Evolutionary conservation across 2,888 invertebrate genomes (phyloP).

Genomic region (Nycteola revayana): DNA sequence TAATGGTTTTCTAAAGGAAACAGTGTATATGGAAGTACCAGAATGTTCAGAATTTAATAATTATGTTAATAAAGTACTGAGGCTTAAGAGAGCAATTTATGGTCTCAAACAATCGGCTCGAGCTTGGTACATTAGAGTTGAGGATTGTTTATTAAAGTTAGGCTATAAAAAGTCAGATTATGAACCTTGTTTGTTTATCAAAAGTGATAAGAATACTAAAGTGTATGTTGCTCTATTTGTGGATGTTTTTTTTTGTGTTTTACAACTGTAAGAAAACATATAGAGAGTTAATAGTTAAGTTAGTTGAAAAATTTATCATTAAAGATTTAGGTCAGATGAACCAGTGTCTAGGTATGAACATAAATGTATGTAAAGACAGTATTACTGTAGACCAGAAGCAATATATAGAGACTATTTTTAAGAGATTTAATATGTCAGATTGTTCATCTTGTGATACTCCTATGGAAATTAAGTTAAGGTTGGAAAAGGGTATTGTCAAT

Average conservation of each 20-base stretch:
- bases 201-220: conserved; percentile 13
- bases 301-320: conserved; percentile 4
- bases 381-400: conserved; percentile 11
- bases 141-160: conserved; percentile 13
- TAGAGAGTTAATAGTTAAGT: conserved; percentile 1
- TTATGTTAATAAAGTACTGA: conserved; percentile 18
- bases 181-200: conserved; percentile 34
- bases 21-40: conserved; percentile 23
- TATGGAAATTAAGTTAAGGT: conserved; percentile 11
- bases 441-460: conserved; percentile 12
- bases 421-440: conserved; percentile 11
- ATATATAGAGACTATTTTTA: conserved; percentile 7
- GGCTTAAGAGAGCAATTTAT: conserved; percentile 30
- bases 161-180: conserved; percentile 20
- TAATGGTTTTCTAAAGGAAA: conserved; percentile 18
- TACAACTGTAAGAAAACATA: conserved; percentile 5
- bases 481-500: conserved; percentile 1
- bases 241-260: conserved; percentile 28
- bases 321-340: conserved; percentile 13
- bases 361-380: conserved; percentile 7
- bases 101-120: conserved; percentile 30
- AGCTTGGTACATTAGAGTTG: conserved; percentile 26
- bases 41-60: conserved; percentile 4
- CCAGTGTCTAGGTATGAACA: conserved; percentile 18
- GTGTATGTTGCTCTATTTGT: conserved; percentile 24